Evolutionary conservation across 2,113 vertebrate species (phyloP), one percentile per base, ranked within the genome.

Genomic region (Rhabdornis inornatus): DNA sequence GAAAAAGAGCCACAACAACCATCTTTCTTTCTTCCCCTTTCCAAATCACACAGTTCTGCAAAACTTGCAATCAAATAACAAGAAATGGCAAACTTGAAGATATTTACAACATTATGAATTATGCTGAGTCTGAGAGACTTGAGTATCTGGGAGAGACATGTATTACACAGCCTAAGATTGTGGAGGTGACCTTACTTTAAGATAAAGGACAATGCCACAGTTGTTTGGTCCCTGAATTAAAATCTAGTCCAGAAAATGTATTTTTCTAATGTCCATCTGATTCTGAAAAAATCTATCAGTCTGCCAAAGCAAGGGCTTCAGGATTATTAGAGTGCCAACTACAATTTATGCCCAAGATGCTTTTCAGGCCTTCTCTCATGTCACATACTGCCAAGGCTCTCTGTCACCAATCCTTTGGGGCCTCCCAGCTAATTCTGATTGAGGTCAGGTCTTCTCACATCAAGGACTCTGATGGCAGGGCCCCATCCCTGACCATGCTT

Each of bases 281-380:
- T 93, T 95, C 76, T 91, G 80, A 61, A 90, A 93, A 93, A 71
- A 90, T 84, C 53, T 84, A 94, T 95, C 86, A 90, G 83, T 72
- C 86, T 97, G 88, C 57, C 93, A 95, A 93, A 95, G 76, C 90
- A 84, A 96, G 49, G 83, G 69, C 72, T 93, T 79, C 44, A 42
- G 78, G 61, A 95, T 87, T 96, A 97, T 94, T 96, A 74, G 96
- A 95, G 83, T 97, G 93, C 90, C 93, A 94, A 75, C 64, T 57
- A 76, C 76, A 93, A 95, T 93, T 95, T 95, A 96, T 94, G 83
- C 95, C 83, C 76, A 68, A 64, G 53, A 69, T 28, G 89, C 53
- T 66, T 53, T 59, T 21, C 64, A 93, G 88, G 74, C 90, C 53
- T 84, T 95, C 88, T 83, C 90, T 95, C 79, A 88, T 56, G 77